Conservation (phyloP, 2,113 vertebrate genomes). For the Hymenochirus boettgeri region DNA sequence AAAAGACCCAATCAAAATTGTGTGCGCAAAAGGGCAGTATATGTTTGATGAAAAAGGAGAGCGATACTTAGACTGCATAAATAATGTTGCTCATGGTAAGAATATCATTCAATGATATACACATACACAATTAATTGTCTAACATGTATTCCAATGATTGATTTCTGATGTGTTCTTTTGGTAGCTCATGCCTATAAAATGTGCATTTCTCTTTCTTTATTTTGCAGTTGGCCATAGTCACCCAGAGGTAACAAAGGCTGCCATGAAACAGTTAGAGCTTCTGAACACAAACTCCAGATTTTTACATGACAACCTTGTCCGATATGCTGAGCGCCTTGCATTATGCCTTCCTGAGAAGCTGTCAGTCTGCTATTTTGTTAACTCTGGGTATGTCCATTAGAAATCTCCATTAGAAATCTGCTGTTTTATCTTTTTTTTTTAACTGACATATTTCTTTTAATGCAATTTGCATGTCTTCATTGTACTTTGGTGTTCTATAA, state of each 20-base stretch:
- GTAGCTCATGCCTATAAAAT: conserved; percentile 10
- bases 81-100: conserved; percentile 94
- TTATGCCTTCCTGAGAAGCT: conserved; percentile 81
- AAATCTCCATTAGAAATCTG: too few relatives aligned
- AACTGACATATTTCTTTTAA: too few relatives aligned
- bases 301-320: conserved; percentile 88
- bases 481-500: too few relatives aligned
- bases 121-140: conserved; percentile 1
- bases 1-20: conserved; percentile 90
- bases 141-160: conserved; percentile 3
- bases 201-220: conserved; percentile 7
- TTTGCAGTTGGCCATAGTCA: conserved; percentile 88
- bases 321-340: conserved; percentile 81
- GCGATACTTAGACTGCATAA: conserved; percentile 90
- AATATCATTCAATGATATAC: conserved; percentile 13
- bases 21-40: conserved; percentile 82
- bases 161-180: conserved; percentile 21
- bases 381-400: conserved; percentile 81
- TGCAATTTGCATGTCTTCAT: too few relatives aligned
- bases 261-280: conserved; percentile 84
- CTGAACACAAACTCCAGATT: conserved; percentile 95
- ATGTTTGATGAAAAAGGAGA: conserved; percentile 89
- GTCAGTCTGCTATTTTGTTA: conserved; percentile 93
- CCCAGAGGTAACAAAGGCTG: conserved; percentile 81
- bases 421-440: too few relatives aligned